Evolutionary conservation across 2,113 vertebrate genomes (phyloP).

Genomic region (Trichechus manatus): DNA sequence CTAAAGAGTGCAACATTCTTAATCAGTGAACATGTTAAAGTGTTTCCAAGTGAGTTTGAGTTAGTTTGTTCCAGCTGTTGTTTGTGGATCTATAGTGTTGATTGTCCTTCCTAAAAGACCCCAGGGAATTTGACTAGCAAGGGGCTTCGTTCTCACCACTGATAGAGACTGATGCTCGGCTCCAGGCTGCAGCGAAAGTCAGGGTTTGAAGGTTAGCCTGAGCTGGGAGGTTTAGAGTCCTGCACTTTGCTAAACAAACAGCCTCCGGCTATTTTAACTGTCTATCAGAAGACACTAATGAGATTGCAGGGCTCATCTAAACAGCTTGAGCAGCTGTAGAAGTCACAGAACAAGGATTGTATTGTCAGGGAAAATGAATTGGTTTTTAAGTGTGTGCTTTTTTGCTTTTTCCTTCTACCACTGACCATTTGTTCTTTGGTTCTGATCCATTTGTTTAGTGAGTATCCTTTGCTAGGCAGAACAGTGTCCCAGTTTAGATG

Average conservation of each 20-base stretch:
- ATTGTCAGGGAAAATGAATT: background rate
- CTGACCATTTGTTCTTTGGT: background rate
- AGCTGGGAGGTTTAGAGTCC: background rate
- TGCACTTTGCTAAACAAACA: background rate
- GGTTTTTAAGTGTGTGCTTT: conserved; percentile 29
- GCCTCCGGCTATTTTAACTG: too few species aligned
- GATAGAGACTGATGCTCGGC: background rate
- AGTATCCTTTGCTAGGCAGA: background rate
- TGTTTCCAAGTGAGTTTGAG: conserved; percentile 10
- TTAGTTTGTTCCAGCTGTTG: background rate
- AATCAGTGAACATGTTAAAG: background rate
- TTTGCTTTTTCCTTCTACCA: background rate
- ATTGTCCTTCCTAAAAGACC: background rate
- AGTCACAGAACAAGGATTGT: background rate
- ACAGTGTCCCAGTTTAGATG: background rate
- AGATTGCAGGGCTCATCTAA: background rate
- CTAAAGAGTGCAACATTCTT: background rate
- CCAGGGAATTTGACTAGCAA: background rate
- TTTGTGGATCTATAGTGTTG: background rate
- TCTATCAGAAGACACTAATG: background rate
- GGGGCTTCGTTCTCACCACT: background rate
- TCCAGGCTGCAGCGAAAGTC: background rate
- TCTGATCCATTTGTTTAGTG: background rate
- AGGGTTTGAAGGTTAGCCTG: background rate
- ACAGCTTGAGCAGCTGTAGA: background rate